Evolutionary conservation across 1,140 invertebrate genomes (phyloP), one percentile per base, ranked within the genome.

Genomic region (Meloidogyne hapla): DNA sequence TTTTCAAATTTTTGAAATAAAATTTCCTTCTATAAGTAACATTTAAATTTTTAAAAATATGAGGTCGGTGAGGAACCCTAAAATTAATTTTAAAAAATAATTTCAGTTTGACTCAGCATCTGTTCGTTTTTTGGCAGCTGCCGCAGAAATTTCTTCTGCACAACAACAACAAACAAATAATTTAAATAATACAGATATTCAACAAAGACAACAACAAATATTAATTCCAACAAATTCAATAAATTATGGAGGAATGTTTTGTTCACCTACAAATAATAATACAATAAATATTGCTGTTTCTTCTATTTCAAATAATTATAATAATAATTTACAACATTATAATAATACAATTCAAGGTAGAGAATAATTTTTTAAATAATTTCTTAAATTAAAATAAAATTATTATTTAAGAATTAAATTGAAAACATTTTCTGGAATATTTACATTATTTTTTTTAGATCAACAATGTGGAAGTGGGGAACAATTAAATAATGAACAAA

Each of bases 31-130:
- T n/a, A n/a, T n/a, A n/a, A n/a, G n/a, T n/a, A n/a, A n/a, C n/a
- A n/a, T n/a, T n/a, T n/a, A n/a, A n/a, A n/a, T n/a, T n/a, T n/a
- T n/a, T n/a, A n/a, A n/a, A n/a, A n/a, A n/a, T n/a, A n/a, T n/a
- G n/a, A n/a, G n/a, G n/a, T n/a, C n/a, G n/a, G n/a, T n/a, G n/a
- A n/a, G n/a, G n/a, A n/a, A n/a, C n/a, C n/a, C n/a, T n/a, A n/a
- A n/a, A n/a, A n/a, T n/a, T n/a, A n/a, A n/a, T n/a, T n/a, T n/a
- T n/a, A n/a, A n/a, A 13, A 42, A 25, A 5, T 25, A 67, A 13
- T 73, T 64, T 62, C 12, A 73, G 70, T 64, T 73, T 62, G 70
- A 61, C 23, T 23, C 70, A 21, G 56, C 42, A 21, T 63, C 70
- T 23, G 28, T 64, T 61, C 70, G 48, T 33, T 63, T 73, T 73